Evolutionary conservation across 2,888 invertebrate genomes (phyloP).

Genomic region (Pseudolycoriella hygida): DNA sequence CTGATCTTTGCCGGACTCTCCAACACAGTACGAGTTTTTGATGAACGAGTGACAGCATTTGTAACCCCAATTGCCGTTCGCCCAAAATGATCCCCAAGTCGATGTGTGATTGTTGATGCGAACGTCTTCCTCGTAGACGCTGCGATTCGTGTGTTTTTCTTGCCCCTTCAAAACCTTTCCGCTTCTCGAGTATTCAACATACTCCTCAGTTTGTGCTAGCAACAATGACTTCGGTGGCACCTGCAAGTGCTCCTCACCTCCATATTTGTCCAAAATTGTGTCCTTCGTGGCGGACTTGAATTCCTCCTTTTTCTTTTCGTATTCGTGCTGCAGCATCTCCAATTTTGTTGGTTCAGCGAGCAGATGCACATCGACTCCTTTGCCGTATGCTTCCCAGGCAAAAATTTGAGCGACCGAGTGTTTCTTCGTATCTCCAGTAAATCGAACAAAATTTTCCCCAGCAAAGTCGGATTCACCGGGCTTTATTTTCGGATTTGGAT

Average conservation of each 20-base stretch:
- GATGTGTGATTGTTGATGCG: conserved; percentile 82
- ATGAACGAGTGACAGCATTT: conserved; percentile 88
- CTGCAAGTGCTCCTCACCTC: conserved; percentile 81
- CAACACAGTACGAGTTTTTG: conserved; percentile 77
- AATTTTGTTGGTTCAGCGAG: conserved; percentile 96
- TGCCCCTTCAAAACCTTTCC: conserved; percentile 77
- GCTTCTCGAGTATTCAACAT: conserved; percentile 86
- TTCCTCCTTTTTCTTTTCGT: conserved; percentile 73
- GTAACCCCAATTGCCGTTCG: conserved; percentile 85
- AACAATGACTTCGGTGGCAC: conserved; percentile 77
- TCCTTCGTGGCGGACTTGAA: conserved; percentile 74
- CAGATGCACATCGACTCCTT: conserved; percentile 86
- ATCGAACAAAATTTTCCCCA: conserved; percentile 93
- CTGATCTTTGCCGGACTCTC: conserved; percentile 20
- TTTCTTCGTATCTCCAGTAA: conserved; percentile 79
- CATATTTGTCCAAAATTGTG: conserved; percentile 80
- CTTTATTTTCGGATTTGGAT: conserved; percentile 56
- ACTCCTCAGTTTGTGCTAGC: conserved; percentile 88
- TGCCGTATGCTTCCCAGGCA: conserved; percentile 92
- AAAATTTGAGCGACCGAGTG: conserved; percentile 88
- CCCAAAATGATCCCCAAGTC: conserved; percentile 96
- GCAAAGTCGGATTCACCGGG: conserved; percentile 59
- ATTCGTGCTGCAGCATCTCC: conserved; percentile 78
- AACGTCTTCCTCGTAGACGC: conserved; percentile 89
- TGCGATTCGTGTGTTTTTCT: conserved; percentile 68